A percentile compares a stretch with the other conserved stretches of the same genome.
phyloP scores from a whole-genome alignment of 2,888 invertebrate genomes.

The Cephus pulcher region DNA sequence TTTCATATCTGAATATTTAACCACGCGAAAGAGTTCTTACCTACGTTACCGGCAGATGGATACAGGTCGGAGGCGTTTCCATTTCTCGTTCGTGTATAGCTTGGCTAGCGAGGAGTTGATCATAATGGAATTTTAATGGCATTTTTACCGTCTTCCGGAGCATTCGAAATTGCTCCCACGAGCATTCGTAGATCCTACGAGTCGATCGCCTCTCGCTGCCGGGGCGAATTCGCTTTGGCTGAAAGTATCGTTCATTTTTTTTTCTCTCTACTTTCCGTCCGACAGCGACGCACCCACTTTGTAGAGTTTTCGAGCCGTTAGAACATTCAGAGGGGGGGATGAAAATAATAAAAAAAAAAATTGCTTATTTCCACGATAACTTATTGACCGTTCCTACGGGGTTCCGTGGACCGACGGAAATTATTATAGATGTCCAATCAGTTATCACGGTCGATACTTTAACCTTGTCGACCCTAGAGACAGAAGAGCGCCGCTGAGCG shows the following conservation, averaged over 20 bases:
- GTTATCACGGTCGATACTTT: constrained; percentile 40
- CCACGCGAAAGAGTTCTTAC: constrained; percentile 18
- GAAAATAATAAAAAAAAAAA: not conserved
- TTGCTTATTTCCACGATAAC: not conserved
- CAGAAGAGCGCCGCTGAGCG: not conserved
- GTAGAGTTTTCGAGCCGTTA: constrained; percentile 11
- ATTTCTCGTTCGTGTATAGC: constrained; percentile 12
- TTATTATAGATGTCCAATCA: constrained; percentile 11
- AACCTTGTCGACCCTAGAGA: constrained; percentile 3
- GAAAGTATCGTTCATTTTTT: constrained; percentile 17
- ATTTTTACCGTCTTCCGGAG: constrained; percentile 45
- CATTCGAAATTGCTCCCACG: constrained; percentile 46
- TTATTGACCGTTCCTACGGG: not conserved
- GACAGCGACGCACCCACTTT: not conserved
- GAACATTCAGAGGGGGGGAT: not conserved
- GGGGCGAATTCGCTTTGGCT: not conserved
- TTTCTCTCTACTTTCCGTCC: not conserved
- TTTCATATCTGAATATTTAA: constrained; percentile 33
- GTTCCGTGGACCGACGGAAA: not conserved
- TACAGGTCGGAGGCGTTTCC: constrained; percentile 10
- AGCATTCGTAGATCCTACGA: constrained; percentile 18
- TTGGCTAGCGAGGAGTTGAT: constrained; percentile 38
- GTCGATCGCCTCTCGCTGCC: not conserved
- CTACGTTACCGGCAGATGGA: not conserved
- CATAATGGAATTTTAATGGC: constrained; percentile 59